Conservation (phyloP, 2,888 invertebrate species). For the Euplexia lucipara region DNA sequence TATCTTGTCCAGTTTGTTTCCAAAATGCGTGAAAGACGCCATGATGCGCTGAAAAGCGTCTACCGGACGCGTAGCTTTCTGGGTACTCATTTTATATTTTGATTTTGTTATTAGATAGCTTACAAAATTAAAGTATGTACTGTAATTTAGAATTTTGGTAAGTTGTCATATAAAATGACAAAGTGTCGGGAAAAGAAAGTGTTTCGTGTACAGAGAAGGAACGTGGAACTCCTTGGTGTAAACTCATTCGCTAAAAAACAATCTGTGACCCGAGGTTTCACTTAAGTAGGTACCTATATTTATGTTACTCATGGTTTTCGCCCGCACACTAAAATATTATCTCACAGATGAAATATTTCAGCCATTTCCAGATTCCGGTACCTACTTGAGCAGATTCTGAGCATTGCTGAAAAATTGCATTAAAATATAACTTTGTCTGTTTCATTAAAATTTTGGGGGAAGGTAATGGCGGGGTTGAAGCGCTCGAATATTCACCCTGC, state of each 20-base stretch:
- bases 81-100: constrained; percentile 63
- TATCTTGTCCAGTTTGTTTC: constrained; percentile 80
- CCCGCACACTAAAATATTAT: no score
- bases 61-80: constrained; percentile 65
- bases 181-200: neutral
- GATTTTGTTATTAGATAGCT: constrained; percentile 11
- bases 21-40: constrained; percentile 77
- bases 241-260: constrained; percentile 27
- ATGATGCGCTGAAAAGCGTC: constrained; percentile 76
- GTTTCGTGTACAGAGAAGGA: constrained; percentile 2
- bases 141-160: constrained; percentile 47
- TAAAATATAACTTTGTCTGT: no score
- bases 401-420: no score
- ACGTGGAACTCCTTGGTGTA: neutral
- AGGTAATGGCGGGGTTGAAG: no score
- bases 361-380: no score
- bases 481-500: no score
- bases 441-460: no score
- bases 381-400: no score
- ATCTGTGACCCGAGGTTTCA: no score
- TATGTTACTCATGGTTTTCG: no score
- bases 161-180: constrained; percentile 41
- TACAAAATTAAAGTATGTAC: constrained; percentile 45
- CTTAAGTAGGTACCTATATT: neutral
- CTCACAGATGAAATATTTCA: no score